Evolutionary conservation across 2,888 invertebrate species (phyloP).

Genomic region (Isoperla grammatica): DNA sequence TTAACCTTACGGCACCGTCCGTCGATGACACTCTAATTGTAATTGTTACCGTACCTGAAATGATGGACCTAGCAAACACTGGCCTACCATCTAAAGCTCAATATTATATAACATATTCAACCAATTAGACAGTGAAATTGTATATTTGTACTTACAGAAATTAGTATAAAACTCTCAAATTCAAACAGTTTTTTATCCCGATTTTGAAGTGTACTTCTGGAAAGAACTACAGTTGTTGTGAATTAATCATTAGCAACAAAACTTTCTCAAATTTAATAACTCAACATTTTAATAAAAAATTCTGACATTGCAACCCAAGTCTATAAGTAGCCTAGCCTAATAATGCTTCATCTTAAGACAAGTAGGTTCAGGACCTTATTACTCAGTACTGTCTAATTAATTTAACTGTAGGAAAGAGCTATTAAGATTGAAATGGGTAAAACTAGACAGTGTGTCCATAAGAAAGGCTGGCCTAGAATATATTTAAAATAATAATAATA

Average conservation of each 20-base stretch:
- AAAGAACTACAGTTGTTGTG: slow-evolving; percentile 29
- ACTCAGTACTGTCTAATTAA: neutral
- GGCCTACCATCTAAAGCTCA: slow-evolving; percentile 16
- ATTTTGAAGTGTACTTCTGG: slow-evolving; percentile 28
- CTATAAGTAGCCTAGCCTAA: no score
- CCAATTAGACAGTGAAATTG: slow-evolving; percentile 21
- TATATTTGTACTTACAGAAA: slow-evolving; percentile 27
- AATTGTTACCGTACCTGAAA: slow-evolving; percentile 24
- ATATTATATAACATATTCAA: slow-evolving; percentile 13
- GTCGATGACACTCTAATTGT: no score
- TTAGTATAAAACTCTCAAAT: slow-evolving; percentile 22
- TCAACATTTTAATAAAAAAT: neutral
- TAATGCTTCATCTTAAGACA: no score
- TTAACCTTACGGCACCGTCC: slow-evolving; percentile 6
- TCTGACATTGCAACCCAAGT: neutral
- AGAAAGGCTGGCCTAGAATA: neutral
- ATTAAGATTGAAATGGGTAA: neutral
- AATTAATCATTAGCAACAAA: slow-evolving; percentile 11
- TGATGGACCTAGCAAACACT: neutral
- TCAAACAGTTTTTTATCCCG: slow-evolving; percentile 27
- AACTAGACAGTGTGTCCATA: neutral
- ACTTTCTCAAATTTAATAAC: neutral
- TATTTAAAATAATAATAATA: slow-evolving; percentile 3
- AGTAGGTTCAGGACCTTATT: neutral
- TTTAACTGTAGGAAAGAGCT: slow-evolving; percentile 1